phyloP scores from a whole-genome alignment of 2,888 invertebrate genomes.

The Melanargia galathea region DNA sequence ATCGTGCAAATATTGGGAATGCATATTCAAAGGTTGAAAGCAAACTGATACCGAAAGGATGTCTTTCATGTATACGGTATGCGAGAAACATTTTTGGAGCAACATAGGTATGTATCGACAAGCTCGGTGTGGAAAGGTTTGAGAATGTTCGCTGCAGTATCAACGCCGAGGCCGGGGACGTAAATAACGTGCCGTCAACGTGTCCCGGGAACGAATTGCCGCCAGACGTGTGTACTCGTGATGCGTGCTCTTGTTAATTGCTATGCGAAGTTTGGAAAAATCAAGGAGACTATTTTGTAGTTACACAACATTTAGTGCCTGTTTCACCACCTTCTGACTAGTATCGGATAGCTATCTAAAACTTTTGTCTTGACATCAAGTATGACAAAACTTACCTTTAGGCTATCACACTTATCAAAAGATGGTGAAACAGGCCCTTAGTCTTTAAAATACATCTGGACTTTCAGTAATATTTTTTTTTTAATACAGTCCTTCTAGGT shows the following conservation, averaged over 20 bases:
- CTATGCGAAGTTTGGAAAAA: conserved; percentile 5
- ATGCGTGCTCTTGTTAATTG: conserved; percentile 18
- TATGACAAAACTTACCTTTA: no score
- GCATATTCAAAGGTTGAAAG: conserved; percentile 22
- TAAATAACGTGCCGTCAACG: conserved; percentile 24
- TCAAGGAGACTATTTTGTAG: not conserved
- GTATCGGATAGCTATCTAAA: no score
- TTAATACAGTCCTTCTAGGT: no score
- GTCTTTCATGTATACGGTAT: conserved; percentile 10
- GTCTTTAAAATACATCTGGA: no score
- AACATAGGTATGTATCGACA: conserved; percentile 17
- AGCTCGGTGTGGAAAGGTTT: not conserved
- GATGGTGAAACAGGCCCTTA: no score
- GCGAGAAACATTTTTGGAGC: conserved; percentile 20
- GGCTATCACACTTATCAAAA: no score
- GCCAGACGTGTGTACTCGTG: conserved; percentile 1
- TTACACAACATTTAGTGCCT: no score
- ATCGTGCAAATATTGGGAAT: conserved; percentile 19
- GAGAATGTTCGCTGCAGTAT: conserved; percentile 18
- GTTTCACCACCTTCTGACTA: no score
- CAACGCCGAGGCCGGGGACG: conserved; percentile 5
- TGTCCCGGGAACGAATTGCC: conserved; percentile 9
- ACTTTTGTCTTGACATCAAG: no score
- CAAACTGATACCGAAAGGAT: conserved; percentile 17
- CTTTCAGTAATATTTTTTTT: no score